Base-by-base conservation (phyloP, 2,113 vertebrate species). In the Scalopus aquaticus region DNA sequence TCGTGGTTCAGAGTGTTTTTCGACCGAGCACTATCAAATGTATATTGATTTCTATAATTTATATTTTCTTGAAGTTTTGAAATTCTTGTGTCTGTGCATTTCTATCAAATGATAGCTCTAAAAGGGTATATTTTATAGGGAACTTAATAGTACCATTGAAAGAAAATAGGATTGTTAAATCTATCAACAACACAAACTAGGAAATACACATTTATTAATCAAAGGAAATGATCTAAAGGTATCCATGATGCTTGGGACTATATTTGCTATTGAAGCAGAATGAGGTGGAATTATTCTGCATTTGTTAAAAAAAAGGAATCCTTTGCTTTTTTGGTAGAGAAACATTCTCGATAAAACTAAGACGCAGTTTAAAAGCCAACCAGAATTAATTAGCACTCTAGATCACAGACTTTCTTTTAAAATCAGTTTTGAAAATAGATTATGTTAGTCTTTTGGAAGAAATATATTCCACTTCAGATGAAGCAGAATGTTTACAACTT, bases 171-270 rank as follows among this genome's bases (percentile, higher is more conserved):
- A 73, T n/a, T 46, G 39, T 17, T 32, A 72, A 72, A 44, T 4
- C 65, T 37, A n/a, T 60, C 42, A 28, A 30, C 2, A 28, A 7
- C n/a, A 35, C 37, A 32, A 51, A 24, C 60, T 13, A 37, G n/a
- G 85, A 78, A 72, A 72, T 22, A 56, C 15, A 16, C 12, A 5
- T 15, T 84, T 46, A 28, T 12, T 51, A 72, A 32, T 46, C 17
- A 37, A 30, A 37, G 28, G 56, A 78, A 72, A 26, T 16, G 26
- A 56, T 69, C 17, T 49, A 8, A 0, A 0, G 1, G 8, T 1
- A 0, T 19, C 10, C 0, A 0, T 13, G 3, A 6, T 2, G 4
- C 51, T 19, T 1, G 4, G 0, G 9, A 3, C 2, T 5, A 17
- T 32, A 4, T 8, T 2, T 2, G 5, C 10, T 19, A 6, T 3